phyloP scores from a whole-genome alignment of 2,797 vertebrate species.

The Pangasius djambal region DNA sequence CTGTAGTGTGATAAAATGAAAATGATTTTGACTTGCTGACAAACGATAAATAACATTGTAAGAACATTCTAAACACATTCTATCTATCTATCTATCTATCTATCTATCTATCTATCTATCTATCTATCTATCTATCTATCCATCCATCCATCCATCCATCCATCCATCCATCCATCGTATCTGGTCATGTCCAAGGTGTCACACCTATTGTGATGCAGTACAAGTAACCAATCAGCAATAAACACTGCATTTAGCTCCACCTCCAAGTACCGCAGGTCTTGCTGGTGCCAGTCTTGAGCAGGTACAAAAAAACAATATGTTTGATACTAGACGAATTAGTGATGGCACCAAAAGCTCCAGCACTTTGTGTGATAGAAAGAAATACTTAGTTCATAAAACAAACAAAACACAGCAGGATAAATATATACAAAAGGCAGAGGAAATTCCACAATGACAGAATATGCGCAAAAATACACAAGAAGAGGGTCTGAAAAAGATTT shows the following conservation, averaged over 20 bases:
- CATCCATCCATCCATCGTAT: background rate
- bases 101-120: background rate
- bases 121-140: background rate
- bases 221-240: constrained; percentile 2
- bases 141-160: background rate
- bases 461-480: constrained; percentile 10
- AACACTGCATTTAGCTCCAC: background rate
- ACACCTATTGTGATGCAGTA: background rate
- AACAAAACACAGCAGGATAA: background rate
- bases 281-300: background rate
- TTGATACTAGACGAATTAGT: too few species aligned
- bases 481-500: background rate
- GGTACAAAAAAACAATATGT: background rate
- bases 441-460: background rate
- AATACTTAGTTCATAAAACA: background rate
- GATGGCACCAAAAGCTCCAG: background rate
- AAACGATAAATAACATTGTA: too few species aligned
- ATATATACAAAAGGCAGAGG: background rate
- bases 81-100: background rate
- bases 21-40: too few species aligned
- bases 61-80: too few species aligned
- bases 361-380: background rate
- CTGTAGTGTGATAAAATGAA: too few species aligned
- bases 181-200: background rate
- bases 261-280: background rate